Base-by-base conservation (phyloP, 2,797 vertebrate genomes). In the Hephaestus fuliginosus region DNA sequence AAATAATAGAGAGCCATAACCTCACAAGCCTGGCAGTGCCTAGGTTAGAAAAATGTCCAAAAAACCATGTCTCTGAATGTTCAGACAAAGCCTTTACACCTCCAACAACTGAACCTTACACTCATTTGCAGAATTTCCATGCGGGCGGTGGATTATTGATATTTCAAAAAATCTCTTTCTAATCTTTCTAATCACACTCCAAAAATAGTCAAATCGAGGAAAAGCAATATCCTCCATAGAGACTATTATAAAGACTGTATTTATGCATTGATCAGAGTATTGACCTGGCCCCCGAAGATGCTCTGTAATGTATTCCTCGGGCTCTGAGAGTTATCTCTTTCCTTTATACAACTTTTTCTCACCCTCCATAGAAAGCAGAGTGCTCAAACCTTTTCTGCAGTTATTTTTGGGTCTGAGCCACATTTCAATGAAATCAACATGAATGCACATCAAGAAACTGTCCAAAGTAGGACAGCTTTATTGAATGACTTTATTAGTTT, bases 1-100 rank as follows among this genome's bases (percentile, higher is more conserved):
- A 53, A 94, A 93, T 90, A 88, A 91, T 91, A 82, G 65, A 90
- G 61, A 70, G 49, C 39, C 36, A n/a, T 70, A 76, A 88, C 81
- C 86, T 81, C 60, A 72, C 67, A 78, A 71, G 77, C 61, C 0
- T 2, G 70, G 67, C 65, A 64, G 39, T 12, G 66, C 61, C 49
- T 30, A 30, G 28, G 48, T 75, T 72, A 30, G 53, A 74, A 63
- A 74, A 43, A 69, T 77, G 30, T 78, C 68, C 43, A 28, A 46
- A 65, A 76, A 53, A 61, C 13, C 30, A 39, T 57, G 36, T 44
- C 65, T 81, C 55, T 33, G 66, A 30, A 53, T 67, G 46, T 52
- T 88, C n/a, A 65, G 44, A 69, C 41, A n/a, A 78, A 77, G 39
- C 36, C 56, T 66, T 57, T 33, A 30, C 6, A 49, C 33, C 28